Conservation (phyloP, 2,888 invertebrate species). For the Caenorhabditis sp. region DNA sequence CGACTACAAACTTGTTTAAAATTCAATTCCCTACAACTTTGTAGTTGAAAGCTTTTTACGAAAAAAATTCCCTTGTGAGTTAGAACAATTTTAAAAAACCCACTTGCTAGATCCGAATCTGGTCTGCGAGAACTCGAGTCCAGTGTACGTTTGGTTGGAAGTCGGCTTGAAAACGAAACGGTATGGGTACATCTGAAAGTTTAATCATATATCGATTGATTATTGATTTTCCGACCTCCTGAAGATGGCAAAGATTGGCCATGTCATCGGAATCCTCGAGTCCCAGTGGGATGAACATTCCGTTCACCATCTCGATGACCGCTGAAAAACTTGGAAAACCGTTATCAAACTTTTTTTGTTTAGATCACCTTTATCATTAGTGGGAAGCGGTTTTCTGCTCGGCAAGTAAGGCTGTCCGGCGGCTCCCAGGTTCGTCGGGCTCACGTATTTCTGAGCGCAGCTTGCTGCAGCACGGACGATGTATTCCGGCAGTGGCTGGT, state of each 20-base stretch:
- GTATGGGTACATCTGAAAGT: constrained; percentile 29
- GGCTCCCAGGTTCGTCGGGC: constrained; percentile 57
- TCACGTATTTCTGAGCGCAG: constrained; percentile 11
- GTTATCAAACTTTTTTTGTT: too few species aligned
- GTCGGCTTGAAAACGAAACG: constrained; percentile 60
- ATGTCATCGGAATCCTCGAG: constrained; percentile 50
- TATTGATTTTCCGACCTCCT: constrained; percentile 13
- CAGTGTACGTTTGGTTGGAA: constrained; percentile 58
- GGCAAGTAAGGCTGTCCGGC: constrained; percentile 46
- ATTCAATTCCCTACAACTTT: too few species aligned
- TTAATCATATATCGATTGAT: background rate
- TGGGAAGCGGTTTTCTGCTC: constrained; percentile 20
- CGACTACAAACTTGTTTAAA: too few species aligned
- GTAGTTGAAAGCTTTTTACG: too few species aligned
- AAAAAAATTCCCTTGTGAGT: too few species aligned
- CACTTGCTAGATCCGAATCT: constrained; percentile 70
- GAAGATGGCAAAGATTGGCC: constrained; percentile 42
- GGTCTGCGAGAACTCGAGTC: constrained; percentile 63
- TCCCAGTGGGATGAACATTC: constrained; percentile 35
- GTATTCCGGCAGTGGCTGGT: constrained; percentile 53
- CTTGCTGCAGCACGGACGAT: constrained; percentile 19
- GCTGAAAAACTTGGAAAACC: constrained; percentile 33
- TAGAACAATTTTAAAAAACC: constrained; percentile 6
- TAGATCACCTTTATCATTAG: constrained; percentile 21
- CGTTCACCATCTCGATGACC: constrained; percentile 46